phyloP scores from a whole-genome alignment of 2,888 invertebrate genomes.

The Dolichomitus sp. region DNA sequence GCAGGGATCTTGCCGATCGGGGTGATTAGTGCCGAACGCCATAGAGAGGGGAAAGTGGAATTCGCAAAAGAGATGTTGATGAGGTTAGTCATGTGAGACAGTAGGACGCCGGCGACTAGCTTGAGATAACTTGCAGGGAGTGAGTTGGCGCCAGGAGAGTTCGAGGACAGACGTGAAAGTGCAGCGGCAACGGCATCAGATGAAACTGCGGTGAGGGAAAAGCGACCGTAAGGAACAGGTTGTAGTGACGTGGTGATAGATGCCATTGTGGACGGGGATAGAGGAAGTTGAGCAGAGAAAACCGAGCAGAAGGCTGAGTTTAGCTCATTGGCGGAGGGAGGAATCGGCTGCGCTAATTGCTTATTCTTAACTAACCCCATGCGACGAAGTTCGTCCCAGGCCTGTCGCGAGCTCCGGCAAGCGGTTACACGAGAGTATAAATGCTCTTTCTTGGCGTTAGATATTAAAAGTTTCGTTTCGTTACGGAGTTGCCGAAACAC shows the following conservation, averaged over 20 bases:
- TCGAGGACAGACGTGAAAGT: too few species aligned
- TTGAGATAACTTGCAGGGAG: too few species aligned
- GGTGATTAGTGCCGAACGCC: constrained; percentile 1
- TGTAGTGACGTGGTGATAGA: too few species aligned
- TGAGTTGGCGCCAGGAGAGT: too few species aligned
- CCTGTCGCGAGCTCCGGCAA: constrained; percentile 1
- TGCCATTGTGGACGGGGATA: too few species aligned
- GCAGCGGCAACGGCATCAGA: background rate
- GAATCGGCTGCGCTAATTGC: too few species aligned
- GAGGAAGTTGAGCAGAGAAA: too few species aligned
- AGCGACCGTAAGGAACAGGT: background rate
- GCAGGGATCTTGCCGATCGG: constrained; percentile 1
- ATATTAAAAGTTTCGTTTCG: background rate
- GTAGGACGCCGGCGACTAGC: too few species aligned
- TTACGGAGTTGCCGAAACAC: background rate
- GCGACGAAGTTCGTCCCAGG: background rate
- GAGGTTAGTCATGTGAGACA: too few species aligned
- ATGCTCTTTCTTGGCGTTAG: background rate
- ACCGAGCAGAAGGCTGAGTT: too few species aligned
- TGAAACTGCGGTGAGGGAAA: background rate
- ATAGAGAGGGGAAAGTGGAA: background rate
- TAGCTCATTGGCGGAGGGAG: too few species aligned
- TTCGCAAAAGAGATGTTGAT: background rate
- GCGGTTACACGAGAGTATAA: background rate
- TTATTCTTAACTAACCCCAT: background rate